Conservation (phyloP, 2,797 vertebrate species). For the Luscinia luscinia region DNA sequence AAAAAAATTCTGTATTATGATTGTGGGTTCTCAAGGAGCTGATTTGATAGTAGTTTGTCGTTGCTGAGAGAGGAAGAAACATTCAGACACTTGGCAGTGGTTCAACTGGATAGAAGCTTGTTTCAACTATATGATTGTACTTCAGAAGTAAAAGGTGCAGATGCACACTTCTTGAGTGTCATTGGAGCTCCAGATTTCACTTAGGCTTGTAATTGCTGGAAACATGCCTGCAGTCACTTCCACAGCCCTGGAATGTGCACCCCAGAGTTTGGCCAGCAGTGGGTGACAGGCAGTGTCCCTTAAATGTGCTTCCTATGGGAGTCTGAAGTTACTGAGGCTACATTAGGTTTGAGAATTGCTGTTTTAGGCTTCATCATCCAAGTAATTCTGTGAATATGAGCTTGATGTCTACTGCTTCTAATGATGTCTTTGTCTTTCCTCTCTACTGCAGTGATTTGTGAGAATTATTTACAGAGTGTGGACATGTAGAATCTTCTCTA, state of each 20-base stretch:
- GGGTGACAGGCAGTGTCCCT: neutral
- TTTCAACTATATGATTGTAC: neutral
- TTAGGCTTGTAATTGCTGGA: neutral
- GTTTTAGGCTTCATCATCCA: neutral
- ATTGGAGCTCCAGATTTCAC: neutral
- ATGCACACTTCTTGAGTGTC: neutral
- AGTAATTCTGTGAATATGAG: neutral
- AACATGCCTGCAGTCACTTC: neutral
- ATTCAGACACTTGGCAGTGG: neutral
- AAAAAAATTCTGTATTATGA: neutral
- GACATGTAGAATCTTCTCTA: neutral
- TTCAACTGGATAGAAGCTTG: neutral
- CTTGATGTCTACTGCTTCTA: neutral
- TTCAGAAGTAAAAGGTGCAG: neutral
- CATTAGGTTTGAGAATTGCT: neutral
- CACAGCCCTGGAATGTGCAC: neutral
- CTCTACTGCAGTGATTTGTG: neutral
- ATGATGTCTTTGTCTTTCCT: neutral
- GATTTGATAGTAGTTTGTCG: neutral
- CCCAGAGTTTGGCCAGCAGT: neutral
- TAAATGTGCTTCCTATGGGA: neutral
- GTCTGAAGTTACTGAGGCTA: neutral
- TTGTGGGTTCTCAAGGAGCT: neutral
- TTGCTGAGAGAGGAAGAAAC: neutral
- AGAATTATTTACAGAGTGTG: neutral